Percentiles rank a stretch among this genome's conserved stretches.
phyloP scores from a whole-genome alignment of 2,888 invertebrate genomes.

The Scelioninae gen. 1 region DNA sequence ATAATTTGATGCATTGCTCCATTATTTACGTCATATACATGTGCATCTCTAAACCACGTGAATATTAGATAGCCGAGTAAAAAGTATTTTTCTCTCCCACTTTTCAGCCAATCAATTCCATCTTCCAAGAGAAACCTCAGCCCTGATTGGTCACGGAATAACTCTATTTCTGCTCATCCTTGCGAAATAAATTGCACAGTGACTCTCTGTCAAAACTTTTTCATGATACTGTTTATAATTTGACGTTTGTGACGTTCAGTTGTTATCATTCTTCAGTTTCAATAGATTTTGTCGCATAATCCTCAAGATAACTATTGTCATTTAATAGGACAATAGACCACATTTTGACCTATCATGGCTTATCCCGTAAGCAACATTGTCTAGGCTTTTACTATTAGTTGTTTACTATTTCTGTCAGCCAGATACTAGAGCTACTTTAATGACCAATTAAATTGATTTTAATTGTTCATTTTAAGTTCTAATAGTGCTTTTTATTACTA shows the following conservation, averaged over 20 bases:
- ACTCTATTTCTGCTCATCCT: background rate
- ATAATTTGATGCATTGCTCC: too few relatives aligned
- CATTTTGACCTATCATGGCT: constrained; percentile 42
- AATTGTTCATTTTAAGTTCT: too few relatives aligned
- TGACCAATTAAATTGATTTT: too few relatives aligned
- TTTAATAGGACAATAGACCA: constrained; percentile 14
- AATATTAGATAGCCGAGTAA: background rate
- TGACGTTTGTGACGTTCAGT: too few relatives aligned
- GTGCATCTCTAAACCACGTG: too few relatives aligned
- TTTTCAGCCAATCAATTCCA: background rate
- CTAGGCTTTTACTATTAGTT: background rate
- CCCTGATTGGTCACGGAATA: background rate
- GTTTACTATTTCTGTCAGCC: background rate
- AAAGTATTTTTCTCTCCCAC: background rate
- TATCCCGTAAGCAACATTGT: constrained; percentile 47
- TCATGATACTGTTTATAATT: constrained; percentile 35
- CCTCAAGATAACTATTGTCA: constrained; percentile 5
- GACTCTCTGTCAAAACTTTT: constrained; percentile 9
- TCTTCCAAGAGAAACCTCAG: background rate
- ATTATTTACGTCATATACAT: too few relatives aligned
- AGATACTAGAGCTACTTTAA: too few relatives aligned
- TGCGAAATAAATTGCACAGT: background rate
- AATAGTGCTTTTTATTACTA: too few relatives aligned
- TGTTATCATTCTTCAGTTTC: too few relatives aligned
- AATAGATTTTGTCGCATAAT: constrained; percentile 34